A percentile compares a stretch with the other conserved stretches of the same genome.
phyloP scores from a whole-genome alignment of 1,140 invertebrate genomes.

The Papilio xuthus region DNA sequence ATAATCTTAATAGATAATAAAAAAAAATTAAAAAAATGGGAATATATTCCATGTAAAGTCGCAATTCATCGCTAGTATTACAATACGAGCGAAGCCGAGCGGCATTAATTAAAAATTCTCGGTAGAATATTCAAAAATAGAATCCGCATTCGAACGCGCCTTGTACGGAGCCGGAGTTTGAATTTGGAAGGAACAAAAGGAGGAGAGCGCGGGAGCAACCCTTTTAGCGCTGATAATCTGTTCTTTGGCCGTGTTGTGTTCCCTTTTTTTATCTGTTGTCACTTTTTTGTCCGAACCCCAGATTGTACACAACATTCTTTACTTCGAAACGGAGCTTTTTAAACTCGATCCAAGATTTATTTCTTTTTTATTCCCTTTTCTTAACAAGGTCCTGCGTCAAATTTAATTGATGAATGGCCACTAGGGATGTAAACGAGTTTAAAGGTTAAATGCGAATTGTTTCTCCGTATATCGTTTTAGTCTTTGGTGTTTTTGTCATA shows the following conservation, averaged over 20 bases:
- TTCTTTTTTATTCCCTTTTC: slow-evolving; percentile 75
- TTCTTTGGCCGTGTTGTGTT: slow-evolving; percentile 76
- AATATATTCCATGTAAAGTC: slow-evolving; percentile 10
- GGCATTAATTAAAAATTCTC: slow-evolving; percentile 82
- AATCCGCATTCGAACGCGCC: slow-evolving; percentile 81
- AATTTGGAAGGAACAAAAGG: slow-evolving; percentile 80
- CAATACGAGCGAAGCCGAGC: slow-evolving; percentile 77
- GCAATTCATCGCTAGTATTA: slow-evolving; percentile 53
- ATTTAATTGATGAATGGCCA: slow-evolving; percentile 80
- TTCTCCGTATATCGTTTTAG: slow-evolving; percentile 4
- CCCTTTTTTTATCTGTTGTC: slow-evolving; percentile 78
- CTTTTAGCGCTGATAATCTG: slow-evolving; percentile 82
- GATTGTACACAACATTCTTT: slow-evolving; percentile 82
- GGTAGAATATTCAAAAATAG: slow-evolving; percentile 82
- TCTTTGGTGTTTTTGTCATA: slow-evolving; percentile 49
- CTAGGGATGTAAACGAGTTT: slow-evolving; percentile 65
- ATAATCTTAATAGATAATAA: neutral
- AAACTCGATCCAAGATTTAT: slow-evolving; percentile 74
- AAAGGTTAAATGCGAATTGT: slow-evolving; percentile 57
- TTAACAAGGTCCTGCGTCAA: slow-evolving; percentile 68
- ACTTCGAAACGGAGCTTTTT: slow-evolving; percentile 81
- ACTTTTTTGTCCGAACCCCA: slow-evolving; percentile 79
- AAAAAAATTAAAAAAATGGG: neutral
- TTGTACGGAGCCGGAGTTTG: slow-evolving; percentile 79
- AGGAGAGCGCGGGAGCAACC: slow-evolving; percentile 79